phyloP scores from a whole-genome alignment of 2,797 vertebrate species.

The Cygnus olor region DNA sequence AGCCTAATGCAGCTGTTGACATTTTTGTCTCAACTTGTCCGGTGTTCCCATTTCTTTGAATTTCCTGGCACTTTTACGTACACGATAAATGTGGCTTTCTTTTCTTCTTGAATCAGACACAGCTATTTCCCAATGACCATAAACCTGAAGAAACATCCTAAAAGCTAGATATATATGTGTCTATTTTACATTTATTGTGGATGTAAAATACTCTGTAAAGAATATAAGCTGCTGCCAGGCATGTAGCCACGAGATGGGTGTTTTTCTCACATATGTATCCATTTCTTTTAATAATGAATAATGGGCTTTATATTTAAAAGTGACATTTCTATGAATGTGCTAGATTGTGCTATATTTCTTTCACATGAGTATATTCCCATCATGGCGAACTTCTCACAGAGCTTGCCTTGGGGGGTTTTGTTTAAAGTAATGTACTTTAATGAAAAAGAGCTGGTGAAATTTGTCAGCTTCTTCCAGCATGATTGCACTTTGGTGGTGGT shows the following conservation, averaged over 20 bases:
- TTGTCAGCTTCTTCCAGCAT: slow-evolving; percentile 61
- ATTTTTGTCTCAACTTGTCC: neutral
- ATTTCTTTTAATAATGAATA: slow-evolving; percentile 76
- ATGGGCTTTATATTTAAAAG: slow-evolving; percentile 74
- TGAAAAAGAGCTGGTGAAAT: slow-evolving; percentile 74
- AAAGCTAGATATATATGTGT: slow-evolving; percentile 31
- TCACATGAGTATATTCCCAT: slow-evolving; percentile 66
- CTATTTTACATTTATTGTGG: slow-evolving; percentile 46
- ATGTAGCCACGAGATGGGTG: slow-evolving; percentile 21
- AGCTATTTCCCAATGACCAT: neutral
- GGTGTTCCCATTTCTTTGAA: neutral
- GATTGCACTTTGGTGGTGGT: slow-evolving; percentile 38
- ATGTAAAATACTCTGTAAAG: slow-evolving; percentile 50
- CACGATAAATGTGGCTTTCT: neutral
- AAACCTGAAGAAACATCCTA: slow-evolving; percentile 57
- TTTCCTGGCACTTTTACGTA: slow-evolving; percentile 24
- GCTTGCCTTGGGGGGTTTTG: slow-evolving; percentile 70
- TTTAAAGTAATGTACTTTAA: slow-evolving; percentile 76
- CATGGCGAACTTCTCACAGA: slow-evolving; percentile 70
- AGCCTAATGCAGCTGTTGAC: neutral
- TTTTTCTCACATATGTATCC: slow-evolving; percentile 57
- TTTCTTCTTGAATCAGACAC: slow-evolving; percentile 4
- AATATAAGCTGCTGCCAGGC: slow-evolving; percentile 41
- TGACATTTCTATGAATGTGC: slow-evolving; percentile 72
- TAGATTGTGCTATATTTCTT: slow-evolving; percentile 75